phyloP scores from a whole-genome alignment of 30 jellyfish, hydroid and myxozoan species.

The Catostylus mosaicus region DNA sequence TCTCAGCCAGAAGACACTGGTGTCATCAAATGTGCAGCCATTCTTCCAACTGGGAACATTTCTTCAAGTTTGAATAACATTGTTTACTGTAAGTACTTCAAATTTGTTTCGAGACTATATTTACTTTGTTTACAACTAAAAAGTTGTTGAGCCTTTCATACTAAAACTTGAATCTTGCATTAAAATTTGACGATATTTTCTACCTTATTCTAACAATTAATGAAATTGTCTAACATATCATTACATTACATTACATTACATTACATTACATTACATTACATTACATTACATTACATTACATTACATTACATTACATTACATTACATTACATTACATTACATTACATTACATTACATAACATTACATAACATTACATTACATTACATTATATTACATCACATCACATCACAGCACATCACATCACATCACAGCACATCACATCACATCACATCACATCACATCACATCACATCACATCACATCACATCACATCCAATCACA shows the following conservation, averaged over 20 bases:
- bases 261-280: neutral
- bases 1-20: conserved; percentile 73
- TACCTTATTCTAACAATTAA: neutral
- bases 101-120: too few relatives aligned
- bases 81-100: conserved; percentile 65
- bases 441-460: neutral
- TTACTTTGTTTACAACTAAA: neutral
- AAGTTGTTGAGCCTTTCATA: neutral
- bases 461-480: too few relatives aligned
- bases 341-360: neutral
- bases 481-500: too few relatives aligned
- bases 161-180: neutral
- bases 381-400: neutral
- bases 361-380: conserved; percentile 1
- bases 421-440: neutral
- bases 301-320: neutral
- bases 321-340: conserved; percentile 3
- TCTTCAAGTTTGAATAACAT: conserved; percentile 30
- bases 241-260: neutral
- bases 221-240: too few relatives aligned
- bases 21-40: conserved; percentile 39
- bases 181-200: too few relatives aligned
- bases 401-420: neutral
- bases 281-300: neutral
- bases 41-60: conserved; percentile 18